Evolutionary conservation across 1,140 invertebrate species (phyloP).

Genomic region (Sitophilus oryzae): DNA sequence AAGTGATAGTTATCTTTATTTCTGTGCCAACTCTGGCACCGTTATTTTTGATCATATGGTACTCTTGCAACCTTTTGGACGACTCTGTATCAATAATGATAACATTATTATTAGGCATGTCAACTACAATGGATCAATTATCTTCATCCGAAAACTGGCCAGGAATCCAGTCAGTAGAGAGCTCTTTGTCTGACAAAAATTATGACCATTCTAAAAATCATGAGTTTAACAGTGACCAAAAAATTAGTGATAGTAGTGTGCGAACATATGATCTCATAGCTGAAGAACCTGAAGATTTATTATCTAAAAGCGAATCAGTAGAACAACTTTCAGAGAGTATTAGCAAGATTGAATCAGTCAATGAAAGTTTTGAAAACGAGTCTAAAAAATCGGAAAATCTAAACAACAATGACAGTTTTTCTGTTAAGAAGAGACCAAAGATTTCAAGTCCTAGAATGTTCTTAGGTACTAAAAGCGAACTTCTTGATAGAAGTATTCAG

Average conservation of each 20-base stretch:
- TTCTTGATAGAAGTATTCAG: constrained; percentile 68
- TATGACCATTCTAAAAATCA: constrained; percentile 20
- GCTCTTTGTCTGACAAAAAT: constrained; percentile 40
- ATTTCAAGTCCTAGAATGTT: constrained; percentile 40
- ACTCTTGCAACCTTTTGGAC: no score
- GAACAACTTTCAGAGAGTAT: constrained; percentile 48
- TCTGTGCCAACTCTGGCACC: no score
- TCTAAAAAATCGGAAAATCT: constrained; percentile 42
- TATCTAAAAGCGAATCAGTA: constrained; percentile 44
- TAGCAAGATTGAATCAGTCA: constrained; percentile 39
- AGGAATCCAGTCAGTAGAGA: constrained; percentile 44
- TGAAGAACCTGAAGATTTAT: constrained; percentile 46
- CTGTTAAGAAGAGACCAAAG: constrained; percentile 37
- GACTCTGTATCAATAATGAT: no score
- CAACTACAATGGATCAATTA: constrained; percentile 57
- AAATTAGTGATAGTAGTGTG: constrained; percentile 27
- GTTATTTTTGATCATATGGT: no score
- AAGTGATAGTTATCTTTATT: no score
- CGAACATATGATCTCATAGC: constrained; percentile 44
- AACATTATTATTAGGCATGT: constrained; percentile 38
- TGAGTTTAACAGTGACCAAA: constrained; percentile 26
- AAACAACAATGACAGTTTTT: constrained; percentile 48
- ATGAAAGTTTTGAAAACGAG: constrained; percentile 26
- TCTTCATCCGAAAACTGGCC: constrained; percentile 52
- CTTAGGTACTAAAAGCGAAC: constrained; percentile 36